A percentile compares a stretch with the other conserved stretches of the same genome.
These are phyloP conservation scores for Phataginus tricuspis DNA, from an alignment of 2,797 vertebrate species.

Conservation along the genomic window DNA sequence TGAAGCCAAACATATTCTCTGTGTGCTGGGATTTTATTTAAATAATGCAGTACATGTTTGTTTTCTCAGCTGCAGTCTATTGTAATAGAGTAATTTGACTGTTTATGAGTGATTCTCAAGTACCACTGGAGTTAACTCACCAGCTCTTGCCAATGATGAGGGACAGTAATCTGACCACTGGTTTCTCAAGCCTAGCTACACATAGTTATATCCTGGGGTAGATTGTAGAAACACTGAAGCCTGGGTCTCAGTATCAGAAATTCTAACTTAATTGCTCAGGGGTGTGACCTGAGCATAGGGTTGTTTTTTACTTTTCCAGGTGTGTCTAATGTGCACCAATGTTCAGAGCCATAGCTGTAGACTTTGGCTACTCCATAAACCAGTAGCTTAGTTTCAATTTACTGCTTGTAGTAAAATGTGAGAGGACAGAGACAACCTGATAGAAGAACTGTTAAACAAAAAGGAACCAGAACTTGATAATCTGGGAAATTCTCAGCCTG, in stretches of 20 bases:
- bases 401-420: neutral
- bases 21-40: slow-evolving; percentile 51
- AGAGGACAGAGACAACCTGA: neutral
- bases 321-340: neutral
- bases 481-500: neutral
- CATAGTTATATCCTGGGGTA: neutral
- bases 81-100: slow-evolving; percentile 59
- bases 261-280: slow-evolving; percentile 31
- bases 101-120: slow-evolving; percentile 59
- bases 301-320: neutral
- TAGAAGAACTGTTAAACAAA: neutral
- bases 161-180: neutral
- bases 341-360: neutral
- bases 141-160: slow-evolving; percentile 19
- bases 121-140: slow-evolving; percentile 38
- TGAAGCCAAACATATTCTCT: slow-evolving; percentile 61
- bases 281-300: neutral
- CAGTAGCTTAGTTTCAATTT: neutral
- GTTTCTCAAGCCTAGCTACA: slow-evolving; percentile 29
- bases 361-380: neutral
- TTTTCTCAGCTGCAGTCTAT: slow-evolving; percentile 76
- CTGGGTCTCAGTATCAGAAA: neutral
- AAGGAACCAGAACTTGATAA: neutral
- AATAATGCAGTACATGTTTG: slow-evolving; percentile 58
- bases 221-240: neutral